Evolutionary conservation across 2,113 vertebrate species (phyloP), one percentile per base, ranked within the genome.

Genomic region (Sarotherodon lohbergeri): DNA sequence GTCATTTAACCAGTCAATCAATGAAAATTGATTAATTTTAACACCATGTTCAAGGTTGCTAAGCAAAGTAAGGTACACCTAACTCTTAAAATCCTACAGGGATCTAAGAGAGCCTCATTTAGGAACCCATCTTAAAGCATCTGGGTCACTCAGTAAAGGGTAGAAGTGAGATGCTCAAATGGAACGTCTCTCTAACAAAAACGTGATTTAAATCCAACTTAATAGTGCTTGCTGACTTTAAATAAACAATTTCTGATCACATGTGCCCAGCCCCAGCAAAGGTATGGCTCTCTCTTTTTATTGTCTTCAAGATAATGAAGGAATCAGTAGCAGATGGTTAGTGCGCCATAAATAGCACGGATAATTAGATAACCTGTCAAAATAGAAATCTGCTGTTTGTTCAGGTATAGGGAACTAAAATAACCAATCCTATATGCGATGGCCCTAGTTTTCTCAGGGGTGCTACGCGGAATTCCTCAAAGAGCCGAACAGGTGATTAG

Each of bases 231-330:
- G 16, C 54, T 92, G 95, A 97, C 96, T 97, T 98, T 97, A 97
- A 97, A 97, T 97, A 96, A 96, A 97, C 94, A 94, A 96, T 97
- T 97, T 97, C 96, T 96, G 95, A 97, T 87, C 86, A 81, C 82
- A 88, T 96, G 96, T 95, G 94, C 95, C 95, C 95, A 92, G 83
- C 96, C 93, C 96, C 97, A 96, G 96, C 96, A 96, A 92, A 96
- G 97, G 97, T 96, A 88, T 88, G 95, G 95, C 94, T 96, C 95
- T 95, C 95, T 95, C 61, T 97, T 98, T 97, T 97, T 97, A 97
- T 96, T 96, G 96, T 97, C 96, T 98, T 98, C 96, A 97, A 96
- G 97, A 97, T 97, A 97, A 97, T 97, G 96, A 97, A 98, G 97
- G 96, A 97, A 98, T 97, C 93, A 91, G 96, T 96, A 96, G 96